phyloP scores from a whole-genome alignment of 1,140 invertebrate genomes.

The Drosophila sp. region DNA sequence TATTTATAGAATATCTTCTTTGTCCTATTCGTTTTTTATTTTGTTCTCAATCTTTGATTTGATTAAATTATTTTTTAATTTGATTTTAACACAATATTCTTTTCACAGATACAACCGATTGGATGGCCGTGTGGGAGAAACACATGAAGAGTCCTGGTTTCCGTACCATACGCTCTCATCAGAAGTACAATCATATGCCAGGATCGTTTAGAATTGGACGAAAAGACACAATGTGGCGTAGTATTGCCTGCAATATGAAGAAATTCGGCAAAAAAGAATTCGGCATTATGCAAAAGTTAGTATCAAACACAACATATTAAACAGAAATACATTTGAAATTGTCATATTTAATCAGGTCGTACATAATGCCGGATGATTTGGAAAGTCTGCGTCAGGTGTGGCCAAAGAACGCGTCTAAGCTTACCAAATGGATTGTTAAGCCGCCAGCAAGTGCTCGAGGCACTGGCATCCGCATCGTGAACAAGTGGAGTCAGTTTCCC shows the following conservation, averaged over 20 bases:
- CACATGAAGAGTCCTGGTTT: constrained; percentile 93
- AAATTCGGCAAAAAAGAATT: constrained; percentile 93
- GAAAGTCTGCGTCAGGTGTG: constrained; percentile 93
- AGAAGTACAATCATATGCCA: constrained; percentile 99
- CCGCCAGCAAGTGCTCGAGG: constrained; percentile 97
- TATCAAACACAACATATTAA: not conserved
- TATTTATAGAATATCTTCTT: no score
- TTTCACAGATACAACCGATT: constrained; percentile 89
- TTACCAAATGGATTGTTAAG: constrained; percentile 92
- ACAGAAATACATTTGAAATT: not conserved
- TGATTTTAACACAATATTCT: no score
- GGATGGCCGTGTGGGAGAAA: constrained; percentile 93
- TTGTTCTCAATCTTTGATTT: no score
- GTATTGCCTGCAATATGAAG: constrained; percentile 90
- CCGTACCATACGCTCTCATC: constrained; percentile 91
- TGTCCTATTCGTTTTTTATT: no score
- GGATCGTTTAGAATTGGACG: constrained; percentile 98
- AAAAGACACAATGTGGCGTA: constrained; percentile 97
- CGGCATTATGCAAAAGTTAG: constrained; percentile 93
- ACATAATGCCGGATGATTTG: constrained; percentile 95
- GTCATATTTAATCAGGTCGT: constrained; percentile 87
- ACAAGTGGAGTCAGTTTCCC: constrained; percentile 96
- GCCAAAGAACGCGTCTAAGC: constrained; percentile 90
- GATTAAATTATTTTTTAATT: not conserved
- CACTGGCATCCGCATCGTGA: constrained; percentile 96